Evolutionary conservation across 2,113 vertebrate species (phyloP).

Genomic region (Hyla sarda): DNA sequence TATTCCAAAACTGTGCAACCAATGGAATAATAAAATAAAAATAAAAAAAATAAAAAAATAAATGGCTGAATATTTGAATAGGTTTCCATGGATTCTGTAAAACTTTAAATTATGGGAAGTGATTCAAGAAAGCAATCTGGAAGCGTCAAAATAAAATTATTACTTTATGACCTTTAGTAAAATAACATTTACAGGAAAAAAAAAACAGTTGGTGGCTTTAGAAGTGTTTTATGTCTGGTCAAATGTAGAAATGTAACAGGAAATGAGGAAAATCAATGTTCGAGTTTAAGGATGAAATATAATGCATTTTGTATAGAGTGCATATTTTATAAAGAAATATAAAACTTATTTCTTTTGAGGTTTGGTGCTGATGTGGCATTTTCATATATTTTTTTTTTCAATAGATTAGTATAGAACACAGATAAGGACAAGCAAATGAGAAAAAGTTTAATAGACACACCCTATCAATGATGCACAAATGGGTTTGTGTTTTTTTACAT

Average conservation of each 20-base stretch:
- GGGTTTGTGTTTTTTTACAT: too few relatives aligned
- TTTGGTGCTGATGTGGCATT: too few relatives aligned
- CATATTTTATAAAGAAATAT: not conserved
- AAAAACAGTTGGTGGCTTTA: constrained; percentile 22
- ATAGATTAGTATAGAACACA: too few relatives aligned
- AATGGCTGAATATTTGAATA: constrained; percentile 20
- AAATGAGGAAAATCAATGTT: not conserved
- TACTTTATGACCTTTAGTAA: constrained; percentile 17
- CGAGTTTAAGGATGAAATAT: not conserved
- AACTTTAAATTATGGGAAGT: constrained; percentile 6
- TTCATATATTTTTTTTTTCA: too few relatives aligned
- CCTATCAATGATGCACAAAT: too few relatives aligned
- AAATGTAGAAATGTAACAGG: not conserved
- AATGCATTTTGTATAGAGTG: not conserved
- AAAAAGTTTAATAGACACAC: too few relatives aligned
- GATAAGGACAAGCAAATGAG: too few relatives aligned
- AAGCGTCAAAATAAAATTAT: constrained; percentile 4
- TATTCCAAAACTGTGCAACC: not conserved
- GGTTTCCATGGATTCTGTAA: not conserved
- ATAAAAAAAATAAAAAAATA: constrained; percentile 7
- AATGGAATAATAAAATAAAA: not conserved
- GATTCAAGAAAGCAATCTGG: constrained; percentile 10
- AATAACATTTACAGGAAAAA: constrained; percentile 29
- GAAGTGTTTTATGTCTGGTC: not conserved
- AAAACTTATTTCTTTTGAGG: not conserved